These are phyloP conservation scores for Ditylenchus weischeri DNA, from an alignment of 2,888 invertebrate genomes.

Conservation along the genomic window DNA sequence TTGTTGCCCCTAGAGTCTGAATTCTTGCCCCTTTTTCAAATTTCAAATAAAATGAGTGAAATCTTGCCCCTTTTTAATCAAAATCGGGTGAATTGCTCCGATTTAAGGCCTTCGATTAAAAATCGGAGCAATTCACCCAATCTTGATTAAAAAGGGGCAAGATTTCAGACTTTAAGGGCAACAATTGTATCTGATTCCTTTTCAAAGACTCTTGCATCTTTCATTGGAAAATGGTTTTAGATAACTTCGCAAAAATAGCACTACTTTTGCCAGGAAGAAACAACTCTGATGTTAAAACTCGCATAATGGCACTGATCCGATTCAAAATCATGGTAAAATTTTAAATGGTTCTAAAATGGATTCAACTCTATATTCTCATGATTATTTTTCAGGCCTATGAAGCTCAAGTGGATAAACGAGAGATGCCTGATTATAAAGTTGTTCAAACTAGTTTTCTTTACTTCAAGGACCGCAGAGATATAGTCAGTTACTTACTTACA, in stretches of 20 bases:
- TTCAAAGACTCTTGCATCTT: slow-evolving; percentile 13
- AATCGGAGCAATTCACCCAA: too few relatives aligned
- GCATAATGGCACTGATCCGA: slow-evolving; percentile 32
- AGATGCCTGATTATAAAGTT: slow-evolving; percentile 10
- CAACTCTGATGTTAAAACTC: slow-evolving; percentile 25
- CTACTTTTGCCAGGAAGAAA: slow-evolving; percentile 40
- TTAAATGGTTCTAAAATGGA: too few relatives aligned
- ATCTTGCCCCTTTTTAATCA: too few relatives aligned
- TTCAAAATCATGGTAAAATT: slow-evolving; percentile 38
- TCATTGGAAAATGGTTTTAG: slow-evolving; percentile 10
- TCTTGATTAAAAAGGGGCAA: too few relatives aligned
- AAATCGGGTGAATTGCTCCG: too few relatives aligned
- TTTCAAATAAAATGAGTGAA: too few relatives aligned
- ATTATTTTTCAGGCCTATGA: slow-evolving; percentile 8
- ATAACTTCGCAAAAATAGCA: slow-evolving; percentile 47
- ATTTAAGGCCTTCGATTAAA: too few relatives aligned
- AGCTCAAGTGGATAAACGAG: not conserved
- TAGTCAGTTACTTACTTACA: not conserved
- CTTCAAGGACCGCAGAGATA: slow-evolving; percentile 5
- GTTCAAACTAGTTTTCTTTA: not conserved
- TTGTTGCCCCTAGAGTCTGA: too few relatives aligned
- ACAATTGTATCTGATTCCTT: too few relatives aligned
- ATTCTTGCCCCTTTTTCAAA: too few relatives aligned
- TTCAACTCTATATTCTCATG: not conserved
- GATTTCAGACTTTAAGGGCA: too few relatives aligned